A percentile compares a stretch with the other conserved stretches of the same genome.
Evolutionary conservation across 2,113 vertebrate species (phyloP).

Genomic region (Uria aalge): DNA sequence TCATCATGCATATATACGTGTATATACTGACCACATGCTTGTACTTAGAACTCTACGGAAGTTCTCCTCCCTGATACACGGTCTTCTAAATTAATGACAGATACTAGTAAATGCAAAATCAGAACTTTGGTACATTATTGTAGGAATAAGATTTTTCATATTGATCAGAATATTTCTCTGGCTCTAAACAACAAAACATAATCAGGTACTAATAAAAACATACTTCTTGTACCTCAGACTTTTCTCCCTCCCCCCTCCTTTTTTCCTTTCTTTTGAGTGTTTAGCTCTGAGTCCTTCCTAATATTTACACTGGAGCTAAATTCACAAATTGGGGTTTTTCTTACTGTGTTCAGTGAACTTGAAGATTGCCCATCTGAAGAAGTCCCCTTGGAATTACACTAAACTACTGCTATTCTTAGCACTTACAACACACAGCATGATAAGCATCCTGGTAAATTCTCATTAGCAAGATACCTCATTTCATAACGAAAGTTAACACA

Average conservation of each 20-base stretch:
- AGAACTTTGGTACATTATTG: neutral
- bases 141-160: neutral
- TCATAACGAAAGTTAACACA: neutral
- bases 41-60: neutral
- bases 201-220: neutral
- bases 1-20: rapidly evolving
- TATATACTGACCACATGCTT: neutral
- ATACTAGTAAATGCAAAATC: neutral
- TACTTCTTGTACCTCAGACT: neutral
- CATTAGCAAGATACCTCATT: neutral
- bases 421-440: rapidly evolving
- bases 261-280: neutral
- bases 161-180: neutral
- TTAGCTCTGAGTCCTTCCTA: neutral
- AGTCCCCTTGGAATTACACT: neutral
- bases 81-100: neutral
- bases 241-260: rapidly evolving
- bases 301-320: neutral
- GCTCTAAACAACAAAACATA: neutral
- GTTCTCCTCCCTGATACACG: rapidly evolving
- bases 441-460: neutral
- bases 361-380: neutral
- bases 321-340: neutral
- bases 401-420: neutral
- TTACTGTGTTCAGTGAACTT: neutral